Evolutionary conservation across 2,797 vertebrate genomes (phyloP).

Genomic region (Enteromius radiatus): DNA sequence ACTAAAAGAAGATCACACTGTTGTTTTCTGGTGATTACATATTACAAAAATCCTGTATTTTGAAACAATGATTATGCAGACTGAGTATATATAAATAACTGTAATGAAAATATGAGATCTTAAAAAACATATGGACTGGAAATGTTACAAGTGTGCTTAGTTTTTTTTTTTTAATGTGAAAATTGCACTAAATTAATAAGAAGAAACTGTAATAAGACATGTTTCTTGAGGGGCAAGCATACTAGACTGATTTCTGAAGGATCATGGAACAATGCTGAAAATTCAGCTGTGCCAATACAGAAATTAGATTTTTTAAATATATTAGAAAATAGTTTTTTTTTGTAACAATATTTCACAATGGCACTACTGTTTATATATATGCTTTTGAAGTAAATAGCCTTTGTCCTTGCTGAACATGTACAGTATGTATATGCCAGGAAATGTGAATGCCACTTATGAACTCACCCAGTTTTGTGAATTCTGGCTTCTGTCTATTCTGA

Average conservation of each 20-base stretch:
- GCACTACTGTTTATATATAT: neutral
- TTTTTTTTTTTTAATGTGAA: neutral
- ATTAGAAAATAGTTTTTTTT: neutral
- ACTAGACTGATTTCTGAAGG: neutral
- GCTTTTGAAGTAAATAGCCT: neutral
- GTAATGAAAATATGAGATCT: neutral
- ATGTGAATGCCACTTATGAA: neutral
- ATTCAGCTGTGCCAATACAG: neutral
- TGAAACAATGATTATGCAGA: neutral
- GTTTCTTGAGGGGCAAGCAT: neutral
- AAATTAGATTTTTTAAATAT: neutral
- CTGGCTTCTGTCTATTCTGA: slow-evolving; percentile 70
- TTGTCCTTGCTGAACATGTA: neutral
- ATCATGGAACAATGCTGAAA: neutral
- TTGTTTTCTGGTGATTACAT: neutral
- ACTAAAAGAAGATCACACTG: neutral
- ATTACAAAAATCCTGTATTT: neutral
- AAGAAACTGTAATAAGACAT: neutral
- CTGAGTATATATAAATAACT: neutral
- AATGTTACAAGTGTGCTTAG: neutral
- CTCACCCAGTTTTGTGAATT: slow-evolving; percentile 87
- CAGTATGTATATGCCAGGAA: neutral
- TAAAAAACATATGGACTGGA: neutral
- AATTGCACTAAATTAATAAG: too few species aligned
- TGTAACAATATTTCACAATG: neutral